Percentiles rank a stretch among this genome's conserved stretches.
These are phyloP conservation scores for Ophiothrix spiculata DNA, from an alignment of 35 echinoderm and acorn worm species.

Conservation along the genomic window DNA sequence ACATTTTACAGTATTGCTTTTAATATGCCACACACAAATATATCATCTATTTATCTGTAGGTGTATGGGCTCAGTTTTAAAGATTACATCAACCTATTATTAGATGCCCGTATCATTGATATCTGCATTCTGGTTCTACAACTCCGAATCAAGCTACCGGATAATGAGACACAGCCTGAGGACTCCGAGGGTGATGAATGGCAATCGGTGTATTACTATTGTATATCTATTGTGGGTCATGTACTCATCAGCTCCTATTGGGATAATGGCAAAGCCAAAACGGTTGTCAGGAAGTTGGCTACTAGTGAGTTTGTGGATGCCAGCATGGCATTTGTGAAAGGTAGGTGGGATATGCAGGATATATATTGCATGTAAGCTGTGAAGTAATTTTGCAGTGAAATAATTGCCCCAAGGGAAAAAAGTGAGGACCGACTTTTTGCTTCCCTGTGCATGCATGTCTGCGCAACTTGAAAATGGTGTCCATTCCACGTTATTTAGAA, in stretches of 20 bases:
- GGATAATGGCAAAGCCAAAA: slow-evolving; percentile 46
- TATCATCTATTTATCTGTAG: no score
- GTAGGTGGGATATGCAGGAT: slow-evolving; percentile 6
- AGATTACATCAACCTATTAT: slow-evolving; percentile 26
- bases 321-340: slow-evolving; percentile 28
- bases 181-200: slow-evolving; percentile 25
- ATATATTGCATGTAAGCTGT: background rate
- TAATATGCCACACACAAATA: no score
- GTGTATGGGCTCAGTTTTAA: background rate
- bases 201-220: slow-evolving; percentile 55
- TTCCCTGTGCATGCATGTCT: no score
- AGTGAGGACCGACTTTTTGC: no score
- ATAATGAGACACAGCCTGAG: slow-evolving; percentile 10
- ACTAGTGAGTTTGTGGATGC: slow-evolving; percentile 33
- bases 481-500: no score
- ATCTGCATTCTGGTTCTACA: slow-evolving; percentile 17
- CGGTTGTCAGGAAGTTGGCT: slow-evolving; percentile 17
- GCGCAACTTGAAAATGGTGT: no score
- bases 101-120: slow-evolving; percentile 36
- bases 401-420: no score
- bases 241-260: slow-evolving; percentile 41
- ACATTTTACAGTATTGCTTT: no score
- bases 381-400: background rate
- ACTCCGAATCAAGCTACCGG: slow-evolving; percentile 6
- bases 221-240: slow-evolving; percentile 44